These are phyloP conservation scores for Siderastrea siderea DNA, from an alignment of 92 coral and sea anemone species.

Conservation along the genomic window DNA sequence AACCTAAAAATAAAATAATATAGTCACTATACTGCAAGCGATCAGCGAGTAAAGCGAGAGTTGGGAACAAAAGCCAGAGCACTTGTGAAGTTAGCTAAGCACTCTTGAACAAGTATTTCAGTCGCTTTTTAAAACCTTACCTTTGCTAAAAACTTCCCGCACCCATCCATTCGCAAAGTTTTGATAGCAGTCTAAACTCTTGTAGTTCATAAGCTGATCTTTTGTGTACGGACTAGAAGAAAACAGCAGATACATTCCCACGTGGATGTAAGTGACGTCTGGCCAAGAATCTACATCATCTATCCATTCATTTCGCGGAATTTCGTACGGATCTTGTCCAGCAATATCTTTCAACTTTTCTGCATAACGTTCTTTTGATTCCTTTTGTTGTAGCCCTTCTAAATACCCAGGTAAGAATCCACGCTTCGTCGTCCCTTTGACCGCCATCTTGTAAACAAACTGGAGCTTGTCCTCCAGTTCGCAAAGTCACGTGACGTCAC, in stretches of 20 bases:
- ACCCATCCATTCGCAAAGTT: too few relatives aligned
- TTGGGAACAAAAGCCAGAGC: not conserved
- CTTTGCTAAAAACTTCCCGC: too few relatives aligned
- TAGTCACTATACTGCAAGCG: not conserved
- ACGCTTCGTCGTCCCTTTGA: slow-evolving; percentile 9
- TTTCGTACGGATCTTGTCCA: slow-evolving; percentile 66
- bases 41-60: not conserved
- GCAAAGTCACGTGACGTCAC: slow-evolving; percentile 44
- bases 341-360: slow-evolving; percentile 24
- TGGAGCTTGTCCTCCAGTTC: slow-evolving; percentile 40
- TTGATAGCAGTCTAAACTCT: too few relatives aligned
- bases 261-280: not conserved
- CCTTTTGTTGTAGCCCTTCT: not conserved
- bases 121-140: too few relatives aligned
- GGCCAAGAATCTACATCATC: slow-evolving; percentile 56
- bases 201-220: too few relatives aligned
- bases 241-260: too few relatives aligned
- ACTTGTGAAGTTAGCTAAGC: not conserved
- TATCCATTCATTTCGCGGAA: slow-evolving; percentile 37
- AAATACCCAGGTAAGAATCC: slow-evolving; percentile 15
- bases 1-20: slow-evolving; percentile 21
- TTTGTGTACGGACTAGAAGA: too few relatives aligned
- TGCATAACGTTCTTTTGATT: not conserved
- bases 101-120: not conserved
- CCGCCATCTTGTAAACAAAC: slow-evolving; percentile 30